Conservation (phyloP, 2,797 vertebrate genomes). For the Gadopsis bispinosus region DNA sequence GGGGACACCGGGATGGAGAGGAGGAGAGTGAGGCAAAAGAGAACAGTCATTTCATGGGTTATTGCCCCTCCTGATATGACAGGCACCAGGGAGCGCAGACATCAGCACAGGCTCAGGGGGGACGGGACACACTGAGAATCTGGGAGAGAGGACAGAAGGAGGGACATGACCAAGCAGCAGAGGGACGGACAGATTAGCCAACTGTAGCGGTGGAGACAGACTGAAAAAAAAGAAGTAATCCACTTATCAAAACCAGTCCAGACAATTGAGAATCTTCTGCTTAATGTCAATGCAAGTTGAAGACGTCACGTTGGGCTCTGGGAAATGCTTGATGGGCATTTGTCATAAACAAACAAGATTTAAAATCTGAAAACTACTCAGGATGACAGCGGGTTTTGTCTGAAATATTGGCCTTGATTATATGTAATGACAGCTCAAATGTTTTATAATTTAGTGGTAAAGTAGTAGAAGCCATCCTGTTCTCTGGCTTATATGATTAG, state of each 20-base stretch:
- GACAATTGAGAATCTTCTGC: constrained; percentile 19
- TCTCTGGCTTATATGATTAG: constrained; percentile 5
- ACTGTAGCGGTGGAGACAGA: constrained; percentile 37
- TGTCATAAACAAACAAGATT: neutral
- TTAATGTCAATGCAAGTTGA: neutral
- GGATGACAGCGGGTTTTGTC: neutral
- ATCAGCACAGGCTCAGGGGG: constrained; percentile 56
- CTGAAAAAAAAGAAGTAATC: neutral
- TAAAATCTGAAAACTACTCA: neutral
- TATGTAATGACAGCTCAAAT: neutral
- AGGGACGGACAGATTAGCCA: constrained; percentile 41
- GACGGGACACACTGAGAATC: constrained; percentile 30
- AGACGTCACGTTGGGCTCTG: neutral
- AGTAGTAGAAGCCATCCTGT: neutral
- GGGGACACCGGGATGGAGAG: constrained; percentile 57
- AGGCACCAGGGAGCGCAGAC: constrained; percentile 74
- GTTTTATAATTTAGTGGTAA: neutral
- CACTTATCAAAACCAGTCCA: neutral
- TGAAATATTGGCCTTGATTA: neutral
- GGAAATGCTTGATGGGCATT: neutral
- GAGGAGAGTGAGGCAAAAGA: constrained; percentile 61
- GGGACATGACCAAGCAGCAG: constrained; percentile 40
- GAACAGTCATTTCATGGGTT: constrained; percentile 83
- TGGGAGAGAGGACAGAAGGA: constrained; percentile 30
- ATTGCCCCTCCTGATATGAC: constrained; percentile 81